phyloP scores from a whole-genome alignment of 2,113 vertebrate genomes.

The Prolemur simus region DNA sequence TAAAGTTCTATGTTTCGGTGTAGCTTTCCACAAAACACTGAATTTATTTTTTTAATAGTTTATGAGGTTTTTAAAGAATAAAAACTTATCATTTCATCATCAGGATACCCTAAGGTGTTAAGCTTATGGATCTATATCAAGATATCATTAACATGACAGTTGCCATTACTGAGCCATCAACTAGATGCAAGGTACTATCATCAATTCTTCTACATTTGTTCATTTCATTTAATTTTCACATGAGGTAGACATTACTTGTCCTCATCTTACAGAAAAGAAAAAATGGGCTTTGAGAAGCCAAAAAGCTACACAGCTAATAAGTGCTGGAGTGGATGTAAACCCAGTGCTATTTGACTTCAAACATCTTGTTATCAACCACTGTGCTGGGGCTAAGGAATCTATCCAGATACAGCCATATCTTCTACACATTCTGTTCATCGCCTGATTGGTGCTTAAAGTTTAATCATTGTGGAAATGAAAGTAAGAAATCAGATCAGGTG shows the following conservation, averaged over 20 bases:
- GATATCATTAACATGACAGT: background rate
- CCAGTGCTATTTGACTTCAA: background rate
- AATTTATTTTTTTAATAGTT: background rate
- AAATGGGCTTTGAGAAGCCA: background rate
- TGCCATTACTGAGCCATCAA: background rate
- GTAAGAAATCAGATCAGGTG: background rate
- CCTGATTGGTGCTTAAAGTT: background rate
- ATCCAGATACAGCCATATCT: background rate
- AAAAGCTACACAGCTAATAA: background rate
- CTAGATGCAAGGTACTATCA: background rate
- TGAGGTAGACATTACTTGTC: background rate
- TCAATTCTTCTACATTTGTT: background rate
- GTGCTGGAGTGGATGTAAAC: background rate
- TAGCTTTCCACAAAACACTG: background rate
- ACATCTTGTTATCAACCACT: background rate
- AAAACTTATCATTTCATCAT: background rate
- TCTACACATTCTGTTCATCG: background rate
- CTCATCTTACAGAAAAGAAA: slow-evolving; percentile 12
- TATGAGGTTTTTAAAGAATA: slow-evolving; percentile 14
- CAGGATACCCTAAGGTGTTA: background rate
- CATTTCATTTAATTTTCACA: background rate
- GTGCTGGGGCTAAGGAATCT: background rate
- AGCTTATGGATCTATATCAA: slow-evolving; percentile 26
- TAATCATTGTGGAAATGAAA: slow-evolving; percentile 47
- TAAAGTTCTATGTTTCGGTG: background rate